Evolutionary conservation across 2,888 invertebrate genomes (phyloP).

Genomic region (Hymenopus coronatus): DNA sequence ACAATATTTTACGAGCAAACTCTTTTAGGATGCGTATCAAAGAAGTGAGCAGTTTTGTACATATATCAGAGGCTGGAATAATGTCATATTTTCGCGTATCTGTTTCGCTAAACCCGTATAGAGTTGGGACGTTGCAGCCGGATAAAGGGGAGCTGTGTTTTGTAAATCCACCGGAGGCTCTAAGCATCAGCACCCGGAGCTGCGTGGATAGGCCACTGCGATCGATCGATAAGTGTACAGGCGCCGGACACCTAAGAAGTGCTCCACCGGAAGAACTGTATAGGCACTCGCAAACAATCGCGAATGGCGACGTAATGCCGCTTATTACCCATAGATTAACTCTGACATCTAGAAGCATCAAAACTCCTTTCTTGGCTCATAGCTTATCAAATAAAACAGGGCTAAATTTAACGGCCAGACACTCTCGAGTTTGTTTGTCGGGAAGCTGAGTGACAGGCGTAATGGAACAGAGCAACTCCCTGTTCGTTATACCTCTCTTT

Average conservation of each 20-base stretch:
- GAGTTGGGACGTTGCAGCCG: neutral
- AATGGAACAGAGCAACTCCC: no score
- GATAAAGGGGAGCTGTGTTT: neutral
- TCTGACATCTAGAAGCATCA: no score
- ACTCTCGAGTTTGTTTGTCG: no score
- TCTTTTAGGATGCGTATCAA: neutral
- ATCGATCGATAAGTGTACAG: neutral
- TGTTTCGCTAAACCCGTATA: neutral
- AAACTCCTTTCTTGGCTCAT: no score
- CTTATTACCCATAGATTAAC: no score
- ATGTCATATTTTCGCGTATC: neutral
- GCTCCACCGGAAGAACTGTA: neutral
- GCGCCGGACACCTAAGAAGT: neutral
- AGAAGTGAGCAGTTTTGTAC: neutral
- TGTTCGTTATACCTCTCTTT: no score
- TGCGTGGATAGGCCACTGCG: neutral
- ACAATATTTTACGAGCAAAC: neutral
- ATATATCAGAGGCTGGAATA: neutral
- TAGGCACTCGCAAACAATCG: neutral
- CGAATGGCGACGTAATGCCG: neutral
- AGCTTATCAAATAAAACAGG: no score
- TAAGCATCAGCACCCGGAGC: neutral
- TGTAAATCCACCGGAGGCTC: neutral
- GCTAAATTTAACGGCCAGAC: no score
- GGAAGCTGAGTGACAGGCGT: no score